These are phyloP conservation scores for Altica lythri DNA, from an alignment of 2,888 invertebrate species.

Conservation along the genomic window DNA sequence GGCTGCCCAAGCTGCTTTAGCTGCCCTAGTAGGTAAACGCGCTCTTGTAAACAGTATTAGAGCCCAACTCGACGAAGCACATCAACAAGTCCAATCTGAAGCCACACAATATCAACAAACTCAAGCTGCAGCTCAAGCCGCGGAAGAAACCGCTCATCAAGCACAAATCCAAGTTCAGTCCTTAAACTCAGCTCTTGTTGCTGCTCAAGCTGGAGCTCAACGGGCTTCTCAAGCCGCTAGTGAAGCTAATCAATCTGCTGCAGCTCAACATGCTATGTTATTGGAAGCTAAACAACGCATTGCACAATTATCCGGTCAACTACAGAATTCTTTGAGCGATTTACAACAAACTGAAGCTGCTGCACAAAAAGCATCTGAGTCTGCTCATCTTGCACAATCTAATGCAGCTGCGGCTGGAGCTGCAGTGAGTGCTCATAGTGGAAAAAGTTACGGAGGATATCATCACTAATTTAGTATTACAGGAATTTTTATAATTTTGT, in stretches of 20 bases:
- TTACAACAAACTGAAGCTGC: conserved; percentile 73
- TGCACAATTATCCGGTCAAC: conserved; percentile 68
- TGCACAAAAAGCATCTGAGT: conserved; percentile 66
- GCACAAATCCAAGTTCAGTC: conserved; percentile 69
- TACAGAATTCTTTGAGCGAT: conserved; percentile 68
- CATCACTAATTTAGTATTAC: conserved; percentile 7
- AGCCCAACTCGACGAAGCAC: conserved; percentile 70
- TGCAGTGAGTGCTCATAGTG: conserved; percentile 37
- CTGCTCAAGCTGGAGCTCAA: conserved; percentile 42
- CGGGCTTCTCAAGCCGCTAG: conserved; percentile 36
- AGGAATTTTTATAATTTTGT: neutral
- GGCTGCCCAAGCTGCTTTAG: conserved; percentile 66
- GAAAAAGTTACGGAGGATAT: conserved; percentile 14
- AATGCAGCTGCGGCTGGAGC: conserved; percentile 67
- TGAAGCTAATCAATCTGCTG: conserved; percentile 38
- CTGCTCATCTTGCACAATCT: conserved; percentile 71
- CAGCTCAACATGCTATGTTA: conserved; percentile 41
- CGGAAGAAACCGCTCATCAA: conserved; percentile 71
- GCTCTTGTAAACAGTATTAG: conserved; percentile 60
- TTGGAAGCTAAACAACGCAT: conserved; percentile 67
- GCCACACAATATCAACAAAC: conserved; percentile 71
- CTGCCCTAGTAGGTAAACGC: conserved; percentile 67
- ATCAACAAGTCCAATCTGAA: conserved; percentile 68
- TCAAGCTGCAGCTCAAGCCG: conserved; percentile 68
- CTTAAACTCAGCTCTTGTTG: conserved; percentile 68